Base-by-base conservation (phyloP, 2,888 invertebrate species). In the Prosopocoilus inquinatus region DNA sequence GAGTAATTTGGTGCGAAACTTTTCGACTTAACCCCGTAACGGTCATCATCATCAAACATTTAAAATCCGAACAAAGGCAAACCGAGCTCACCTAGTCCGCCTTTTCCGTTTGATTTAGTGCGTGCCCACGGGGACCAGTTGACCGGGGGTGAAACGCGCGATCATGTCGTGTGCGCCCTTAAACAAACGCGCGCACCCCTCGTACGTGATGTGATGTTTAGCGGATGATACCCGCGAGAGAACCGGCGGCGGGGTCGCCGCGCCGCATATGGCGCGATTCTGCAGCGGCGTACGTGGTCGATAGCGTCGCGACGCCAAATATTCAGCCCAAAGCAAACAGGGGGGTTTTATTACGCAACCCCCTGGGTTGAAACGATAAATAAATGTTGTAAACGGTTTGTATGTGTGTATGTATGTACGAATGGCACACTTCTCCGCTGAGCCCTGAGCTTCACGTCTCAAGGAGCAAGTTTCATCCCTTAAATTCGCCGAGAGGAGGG, bases 21-120 rank as follows among this genome's bases (percentile, higher is more conserved):
- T 28, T 28, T 28, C 20, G 20, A 28, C 5, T 28, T 3, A 28
- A 28, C 20, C 20, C 7, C 20, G 20, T 28, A 28, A 28, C 20
- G 4, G 2, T 28, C 20, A 28, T 28, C 20, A 5, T 28, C 20
- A 28, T 28, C 20, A 28, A 28, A 28, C 20, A 28, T 28, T 28
- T 3, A 28, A 28, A 28, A 28, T 28, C 20, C 3, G 20, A 28
- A 28, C 20, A 5, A 28, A 28, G 5, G 20, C 20, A 28, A 28
- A 28, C 20, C 20, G 20, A 28, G 20, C 20, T 28, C 20, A 28
- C 20, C 20, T 28, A 28, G 32, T 12, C 16, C 16, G 35, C 28
- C 39, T 38, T 50, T 20, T 50, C 49, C 13, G 38, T 39, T 41
- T 50, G 50, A 50, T 50, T 50, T 50, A 50, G 41, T 11, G 41